Evolutionary conservation across 2,113 vertebrate genomes (phyloP), one percentile per base, ranked within the genome.

Genomic region (Todiramphus saurophagus): DNA sequence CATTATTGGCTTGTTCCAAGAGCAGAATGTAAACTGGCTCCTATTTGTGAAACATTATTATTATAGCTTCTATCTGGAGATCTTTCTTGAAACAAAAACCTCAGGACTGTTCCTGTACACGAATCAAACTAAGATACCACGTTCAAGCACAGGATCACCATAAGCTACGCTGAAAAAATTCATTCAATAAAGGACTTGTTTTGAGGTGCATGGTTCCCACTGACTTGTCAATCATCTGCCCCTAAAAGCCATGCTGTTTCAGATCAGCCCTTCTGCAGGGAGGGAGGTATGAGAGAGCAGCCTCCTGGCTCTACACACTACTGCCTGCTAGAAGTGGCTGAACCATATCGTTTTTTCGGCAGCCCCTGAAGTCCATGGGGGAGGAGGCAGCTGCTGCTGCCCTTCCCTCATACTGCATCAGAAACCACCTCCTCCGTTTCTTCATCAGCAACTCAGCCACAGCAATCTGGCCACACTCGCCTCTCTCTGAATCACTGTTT

Each of bases 1-100:
- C 37, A 63, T 97, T 98, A 97, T 89, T 95, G 94, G 94, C 95
- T 96, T 98, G 93, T 89, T 95, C 82, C 78, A 87, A 83, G 83
- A 95, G 63, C 31, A 72, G 83, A 97, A 97, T 15, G 44, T 88
- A 96, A 98, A 97, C 90, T 83, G 64, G 92, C 88, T 97, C 96
- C 35, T 94, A 53, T 81, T 97, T 89, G 87, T 80, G 87, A 95
- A 97, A 84, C 82, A 69, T 89, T 96, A 95, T 95, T 96, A 82
- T 95, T 97, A 90, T 81, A 93, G 69, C 81, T 93, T 87, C 88
- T 93, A 90, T 83, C 83, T 88, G 37, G 92, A 97, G 88, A 84
- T 75, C 68, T 87, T 95, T 41, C 55, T 83, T 86, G 89, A 91
- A 72, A 92, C 68, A 95, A 97, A 96, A 93, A 72, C 66, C 68